Conservation (phyloP, 2,113 vertebrate species). For the Chaetorhynchus papuensis region DNA sequence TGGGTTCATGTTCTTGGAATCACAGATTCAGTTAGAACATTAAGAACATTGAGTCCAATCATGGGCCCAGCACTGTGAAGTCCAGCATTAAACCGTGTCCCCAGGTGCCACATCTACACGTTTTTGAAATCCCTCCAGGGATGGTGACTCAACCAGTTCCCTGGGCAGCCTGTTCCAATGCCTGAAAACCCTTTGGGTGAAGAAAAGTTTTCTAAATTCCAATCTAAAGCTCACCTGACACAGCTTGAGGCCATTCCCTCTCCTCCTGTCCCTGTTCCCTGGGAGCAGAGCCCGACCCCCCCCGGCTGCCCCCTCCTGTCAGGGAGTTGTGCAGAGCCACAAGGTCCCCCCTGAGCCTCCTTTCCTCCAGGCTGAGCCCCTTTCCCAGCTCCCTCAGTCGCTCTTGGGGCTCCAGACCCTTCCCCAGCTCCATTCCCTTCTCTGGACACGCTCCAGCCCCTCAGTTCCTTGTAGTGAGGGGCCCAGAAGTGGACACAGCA, state of each 20-base stretch:
- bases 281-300: background rate
- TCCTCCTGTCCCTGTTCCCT: background rate
- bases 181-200: accelerated
- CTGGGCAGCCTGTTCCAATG: background rate
- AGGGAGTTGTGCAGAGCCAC: background rate
- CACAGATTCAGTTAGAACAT: background rate
- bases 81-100: background rate
- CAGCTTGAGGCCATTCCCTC: background rate
- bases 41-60: background rate
- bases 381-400: accelerated
- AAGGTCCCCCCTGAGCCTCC: background rate
- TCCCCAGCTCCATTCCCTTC: accelerated
- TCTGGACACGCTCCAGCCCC: accelerated
- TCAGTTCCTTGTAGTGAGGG: background rate
- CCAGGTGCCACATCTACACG: accelerated
- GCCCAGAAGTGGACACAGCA: background rate
- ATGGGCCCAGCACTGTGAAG: background rate
- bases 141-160: background rate
- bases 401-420: background rate
- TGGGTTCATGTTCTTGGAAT: background rate
- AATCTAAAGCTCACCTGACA: accelerated
- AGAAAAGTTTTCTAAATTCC: background rate
- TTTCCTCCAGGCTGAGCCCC: background rate
- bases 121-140: background rate
- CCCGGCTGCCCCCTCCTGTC: background rate